Evolutionary conservation across 2,113 vertebrate species (phyloP).

Genomic region (Potamarius usumacintae): DNA sequence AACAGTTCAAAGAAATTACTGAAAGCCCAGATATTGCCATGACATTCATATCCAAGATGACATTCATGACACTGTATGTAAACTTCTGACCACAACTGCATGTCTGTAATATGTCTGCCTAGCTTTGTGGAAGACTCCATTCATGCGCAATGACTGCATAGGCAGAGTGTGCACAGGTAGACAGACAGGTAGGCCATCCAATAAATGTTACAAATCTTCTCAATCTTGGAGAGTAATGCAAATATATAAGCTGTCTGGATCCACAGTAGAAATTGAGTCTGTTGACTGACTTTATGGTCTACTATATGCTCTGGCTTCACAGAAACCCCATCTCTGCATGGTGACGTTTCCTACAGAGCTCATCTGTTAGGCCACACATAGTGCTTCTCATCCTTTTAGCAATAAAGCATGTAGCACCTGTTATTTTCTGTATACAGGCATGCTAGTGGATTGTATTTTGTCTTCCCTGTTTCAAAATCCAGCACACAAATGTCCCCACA

Average conservation of each 20-base stretch:
- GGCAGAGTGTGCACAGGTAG: no score
- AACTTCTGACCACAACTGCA: no score
- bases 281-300: background rate
- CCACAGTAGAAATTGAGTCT: background rate
- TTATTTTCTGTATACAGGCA: background rate
- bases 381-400: background rate
- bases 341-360: background rate
- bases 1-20: no score
- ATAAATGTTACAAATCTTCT: constrained; percentile 3
- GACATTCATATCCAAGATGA: no score
- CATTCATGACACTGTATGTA: no score
- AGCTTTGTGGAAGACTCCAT: no score
- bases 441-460: background rate
- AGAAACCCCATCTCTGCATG: background rate
- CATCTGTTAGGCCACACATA: background rate
- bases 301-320: background rate
- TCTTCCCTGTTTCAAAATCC: background rate
- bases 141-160: background rate
- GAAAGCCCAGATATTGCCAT: no score
- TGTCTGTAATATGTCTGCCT: no score
- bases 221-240: constrained; percentile 5
- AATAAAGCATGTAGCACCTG: background rate
- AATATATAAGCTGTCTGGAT: background rate
- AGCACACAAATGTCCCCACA: background rate
- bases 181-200: no score